phyloP scores from a whole-genome alignment of 2,888 invertebrate genomes.

The Electrophaes corylata region DNA sequence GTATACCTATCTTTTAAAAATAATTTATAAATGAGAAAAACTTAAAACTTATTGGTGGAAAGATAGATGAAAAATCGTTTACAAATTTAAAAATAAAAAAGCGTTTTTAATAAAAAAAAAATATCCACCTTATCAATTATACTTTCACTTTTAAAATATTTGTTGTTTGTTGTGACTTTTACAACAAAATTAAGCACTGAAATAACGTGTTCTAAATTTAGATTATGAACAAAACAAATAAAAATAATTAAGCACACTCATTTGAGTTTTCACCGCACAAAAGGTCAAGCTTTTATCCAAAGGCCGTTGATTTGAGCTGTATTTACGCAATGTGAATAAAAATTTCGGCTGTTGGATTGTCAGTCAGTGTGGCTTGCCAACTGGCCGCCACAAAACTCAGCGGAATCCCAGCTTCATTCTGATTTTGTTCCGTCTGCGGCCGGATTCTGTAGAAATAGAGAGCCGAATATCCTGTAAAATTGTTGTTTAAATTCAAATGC shows the following conservation, averaged over 20 bases:
- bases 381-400: constrained; percentile 54
- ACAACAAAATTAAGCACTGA: background rate
- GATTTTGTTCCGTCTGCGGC: constrained; percentile 61
- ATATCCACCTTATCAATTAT: too few species aligned
- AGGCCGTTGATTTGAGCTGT: constrained; percentile 45
- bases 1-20: too few species aligned
- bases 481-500: background rate
- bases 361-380: constrained; percentile 55
- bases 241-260: constrained; percentile 20
- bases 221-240: background rate
- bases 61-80: too few species aligned
- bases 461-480: constrained; percentile 38
- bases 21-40: too few species aligned
- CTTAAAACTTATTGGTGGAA: too few species aligned
- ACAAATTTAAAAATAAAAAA: too few species aligned
- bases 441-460: constrained; percentile 38
- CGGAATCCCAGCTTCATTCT: constrained; percentile 50
- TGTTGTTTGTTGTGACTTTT: background rate
- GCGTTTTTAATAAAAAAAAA: too few species aligned
- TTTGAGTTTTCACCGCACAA: constrained; percentile 38
- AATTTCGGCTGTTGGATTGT: constrained; percentile 42
- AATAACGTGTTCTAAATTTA: constrained; percentile 3
- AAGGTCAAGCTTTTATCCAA: constrained; percentile 40
- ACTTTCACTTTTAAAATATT: too few species aligned
- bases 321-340: constrained; percentile 45